These are phyloP conservation scores for Thryonomys swinderianus DNA, from an alignment of 2,113 vertebrate species.

Conservation along the genomic window DNA sequence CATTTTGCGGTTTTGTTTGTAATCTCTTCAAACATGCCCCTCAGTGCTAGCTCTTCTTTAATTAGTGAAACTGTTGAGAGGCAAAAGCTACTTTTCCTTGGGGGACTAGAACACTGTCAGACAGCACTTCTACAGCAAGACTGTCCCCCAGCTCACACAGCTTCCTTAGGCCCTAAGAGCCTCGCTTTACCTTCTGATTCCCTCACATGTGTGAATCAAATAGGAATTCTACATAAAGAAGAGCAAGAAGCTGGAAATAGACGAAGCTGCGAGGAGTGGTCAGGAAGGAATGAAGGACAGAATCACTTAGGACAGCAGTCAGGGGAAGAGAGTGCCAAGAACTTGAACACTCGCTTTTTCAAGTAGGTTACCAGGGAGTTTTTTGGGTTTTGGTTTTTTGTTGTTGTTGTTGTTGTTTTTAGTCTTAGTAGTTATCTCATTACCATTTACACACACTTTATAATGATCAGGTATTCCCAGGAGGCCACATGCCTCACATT, in stretches of 20 bases:
- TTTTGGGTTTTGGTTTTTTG: no score
- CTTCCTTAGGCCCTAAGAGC: neutral
- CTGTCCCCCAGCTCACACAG: neutral
- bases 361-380: neutral
- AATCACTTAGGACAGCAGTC: neutral
- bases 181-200: neutral
- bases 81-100: neutral
- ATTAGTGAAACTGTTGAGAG: conserved; percentile 23
- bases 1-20: conserved; percentile 54
- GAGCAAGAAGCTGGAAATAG: neutral
- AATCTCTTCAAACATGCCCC: conserved; percentile 46
- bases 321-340: neutral
- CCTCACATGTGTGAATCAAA: neutral
- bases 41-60: neutral
- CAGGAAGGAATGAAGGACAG: neutral
- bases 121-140: conserved; percentile 31
- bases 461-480: conserved; percentile 29
- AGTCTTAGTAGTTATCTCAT: neutral
- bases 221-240: neutral
- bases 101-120: conserved; percentile 2
- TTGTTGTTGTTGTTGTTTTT: neutral
- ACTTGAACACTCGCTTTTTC: neutral
- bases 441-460: conserved; percentile 40
- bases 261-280: neutral
- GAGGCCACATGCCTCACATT: conserved; percentile 10